Percentiles rank a stretch among this genome's conserved stretches.
Conservation (phyloP, 2,797 vertebrate species). For the Ptychadena robeensis region DNA sequence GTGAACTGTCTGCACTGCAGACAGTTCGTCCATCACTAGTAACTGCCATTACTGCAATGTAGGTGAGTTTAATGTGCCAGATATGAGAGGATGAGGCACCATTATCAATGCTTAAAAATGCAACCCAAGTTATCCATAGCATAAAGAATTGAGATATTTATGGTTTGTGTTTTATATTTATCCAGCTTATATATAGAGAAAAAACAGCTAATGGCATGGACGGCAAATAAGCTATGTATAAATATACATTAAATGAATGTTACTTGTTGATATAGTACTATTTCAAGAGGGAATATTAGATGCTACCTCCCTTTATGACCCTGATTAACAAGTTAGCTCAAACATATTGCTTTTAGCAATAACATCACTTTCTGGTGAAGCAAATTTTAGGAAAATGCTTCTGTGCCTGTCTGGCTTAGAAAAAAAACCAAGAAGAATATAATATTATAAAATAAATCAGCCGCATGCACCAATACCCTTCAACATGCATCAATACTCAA, state of each 20-base stretch:
- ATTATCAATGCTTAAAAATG: background rate
- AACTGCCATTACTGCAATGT: too few species aligned
- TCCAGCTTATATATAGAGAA: background rate
- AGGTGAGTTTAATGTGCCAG: too few species aligned
- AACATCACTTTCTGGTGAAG: background rate
- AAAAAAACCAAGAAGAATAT: background rate
- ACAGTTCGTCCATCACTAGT: too few species aligned
- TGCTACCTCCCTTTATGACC: background rate
- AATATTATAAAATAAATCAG: slow-evolving; percentile 30
- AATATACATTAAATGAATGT: background rate
- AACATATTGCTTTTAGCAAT: slow-evolving; percentile 31
- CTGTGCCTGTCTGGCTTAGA: background rate
- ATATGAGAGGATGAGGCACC: background rate
- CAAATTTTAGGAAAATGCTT: background rate
- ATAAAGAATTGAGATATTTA: background rate
- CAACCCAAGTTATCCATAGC: background rate
- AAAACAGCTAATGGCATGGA: background rate
- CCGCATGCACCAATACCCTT: slow-evolving; percentile 27
- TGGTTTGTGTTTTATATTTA: too few species aligned
- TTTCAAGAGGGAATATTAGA: background rate
- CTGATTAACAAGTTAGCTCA: slow-evolving; percentile 20
- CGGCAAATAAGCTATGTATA: background rate
- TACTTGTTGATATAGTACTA: background rate
- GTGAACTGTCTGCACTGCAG: too few species aligned
- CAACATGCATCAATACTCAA: slow-evolving; percentile 56